Base-by-base conservation (phyloP, 2,888 invertebrate species). In the Drepanosiphum platanoidis region DNA sequence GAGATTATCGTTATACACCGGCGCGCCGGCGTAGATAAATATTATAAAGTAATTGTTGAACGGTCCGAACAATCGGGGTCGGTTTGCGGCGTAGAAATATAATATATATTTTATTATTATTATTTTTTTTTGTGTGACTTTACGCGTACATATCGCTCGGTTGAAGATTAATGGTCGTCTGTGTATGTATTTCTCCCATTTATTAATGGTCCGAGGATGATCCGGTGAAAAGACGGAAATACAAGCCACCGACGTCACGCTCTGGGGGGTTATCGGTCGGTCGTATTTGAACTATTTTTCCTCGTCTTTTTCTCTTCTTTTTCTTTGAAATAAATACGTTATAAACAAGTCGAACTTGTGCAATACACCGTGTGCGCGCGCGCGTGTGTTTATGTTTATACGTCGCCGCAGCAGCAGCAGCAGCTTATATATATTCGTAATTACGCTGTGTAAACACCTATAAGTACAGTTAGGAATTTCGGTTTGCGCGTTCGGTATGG, bases 161-260 rank as follows among this genome's bases (percentile, higher is more conserved):
- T 64, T 27, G 66, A 77, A 75, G 84, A 84, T 77, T 84, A 84
- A 84, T 84, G 84, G 68, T 36, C 30, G 61, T 58, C 34, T 64
- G 18, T 39, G 34, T n/a, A n/a, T 36, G 75, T 84, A 36, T 77
- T 68, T 84, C 72, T 84, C 22, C 68, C 66, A 39, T 84, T 84
- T 84, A 84, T 84, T 84, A 84, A 84, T 84, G 84, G 36, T 84
- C 52, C 58, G 39, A 84, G n/a, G 39, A 84, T 84, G 77, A 84
- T 84, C 84, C 27, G 58, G 36, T 68, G 68, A 84, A 84, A 84
- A 77, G 70, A 70, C 58, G 75, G 68, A 32, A 68, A 68, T 39
- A 77, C 58, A 52, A 70, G 30, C 22, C 58, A 75, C 75, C 68
- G 52, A 84, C 52, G 77, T 75, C 77, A 70, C 36, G 77, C 70